These are phyloP conservation scores for Synanthedon formicaeformis DNA, from an alignment of 2,888 invertebrate genomes.

Conservation along the genomic window DNA sequence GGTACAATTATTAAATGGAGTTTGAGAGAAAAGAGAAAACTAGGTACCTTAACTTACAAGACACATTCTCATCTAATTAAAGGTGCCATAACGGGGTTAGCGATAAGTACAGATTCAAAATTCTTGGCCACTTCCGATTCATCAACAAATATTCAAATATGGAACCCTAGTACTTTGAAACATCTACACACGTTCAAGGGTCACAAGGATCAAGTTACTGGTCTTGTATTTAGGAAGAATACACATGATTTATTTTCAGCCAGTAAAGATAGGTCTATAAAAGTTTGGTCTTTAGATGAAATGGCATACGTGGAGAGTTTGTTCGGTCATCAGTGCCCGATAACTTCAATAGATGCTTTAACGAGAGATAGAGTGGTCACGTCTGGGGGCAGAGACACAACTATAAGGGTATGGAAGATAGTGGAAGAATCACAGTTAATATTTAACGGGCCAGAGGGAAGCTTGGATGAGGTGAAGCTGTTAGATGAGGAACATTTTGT, in stretches of 20 bases:
- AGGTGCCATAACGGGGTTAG: constrained; percentile 74
- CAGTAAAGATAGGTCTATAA: constrained; percentile 83
- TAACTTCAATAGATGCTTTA: constrained; percentile 90
- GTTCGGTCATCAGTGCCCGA: constrained; percentile 91
- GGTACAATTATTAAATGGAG: constrained; percentile 90
- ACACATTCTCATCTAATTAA: constrained; percentile 45
- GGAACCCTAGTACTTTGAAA: constrained; percentile 82
- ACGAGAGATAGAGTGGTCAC: constrained; percentile 88
- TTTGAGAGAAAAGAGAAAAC: constrained; percentile 72
- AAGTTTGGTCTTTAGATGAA: constrained; percentile 96
- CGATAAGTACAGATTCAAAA: constrained; percentile 83
- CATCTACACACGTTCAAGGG: constrained; percentile 85
- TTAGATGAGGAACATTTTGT: constrained; percentile 95
- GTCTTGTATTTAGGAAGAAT: constrained; percentile 86
- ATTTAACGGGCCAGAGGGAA: constrained; percentile 85
- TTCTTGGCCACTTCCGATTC: constrained; percentile 75
- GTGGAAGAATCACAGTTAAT: constrained; percentile 97
- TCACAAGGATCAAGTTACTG: constrained; percentile 79
- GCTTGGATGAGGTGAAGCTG: constrained; percentile 87
- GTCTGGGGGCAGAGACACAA: constrained; percentile 88
- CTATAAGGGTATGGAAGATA: constrained; percentile 95
- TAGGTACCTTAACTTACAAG: constrained; percentile 66
- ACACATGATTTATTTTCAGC: constrained; percentile 88
- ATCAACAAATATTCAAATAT: constrained; percentile 80
- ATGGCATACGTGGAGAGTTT: constrained; percentile 96